phyloP scores from a whole-genome alignment of 2,797 vertebrate species.

The Ceyx erithaca region DNA sequence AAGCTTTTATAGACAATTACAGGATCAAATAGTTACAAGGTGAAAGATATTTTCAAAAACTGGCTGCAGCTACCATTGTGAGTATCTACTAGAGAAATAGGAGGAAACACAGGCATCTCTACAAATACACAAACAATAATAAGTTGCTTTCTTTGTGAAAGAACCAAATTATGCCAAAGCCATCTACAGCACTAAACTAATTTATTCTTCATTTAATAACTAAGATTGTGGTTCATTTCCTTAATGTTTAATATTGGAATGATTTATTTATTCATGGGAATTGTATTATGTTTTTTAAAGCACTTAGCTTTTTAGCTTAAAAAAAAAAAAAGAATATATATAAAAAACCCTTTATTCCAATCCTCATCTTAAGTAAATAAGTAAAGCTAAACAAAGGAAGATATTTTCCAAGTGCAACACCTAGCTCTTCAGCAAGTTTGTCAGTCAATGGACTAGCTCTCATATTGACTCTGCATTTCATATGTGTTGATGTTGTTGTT shows the following conservation, averaged over 20 bases:
- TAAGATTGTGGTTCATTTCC: background rate
- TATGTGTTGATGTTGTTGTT: background rate
- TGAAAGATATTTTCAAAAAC: background rate
- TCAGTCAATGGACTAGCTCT: background rate
- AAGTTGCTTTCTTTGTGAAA: background rate
- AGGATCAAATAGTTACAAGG: constrained; percentile 5
- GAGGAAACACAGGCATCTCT: background rate
- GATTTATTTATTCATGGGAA: background rate
- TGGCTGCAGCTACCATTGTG: background rate
- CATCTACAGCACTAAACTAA: background rate
- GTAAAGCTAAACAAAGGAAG: background rate
- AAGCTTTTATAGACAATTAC: constrained; percentile 25
- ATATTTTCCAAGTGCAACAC: background rate
- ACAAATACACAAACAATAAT: background rate
- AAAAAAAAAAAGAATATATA: background rate
- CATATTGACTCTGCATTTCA: background rate
- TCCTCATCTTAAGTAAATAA: background rate
- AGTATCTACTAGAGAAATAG: background rate
- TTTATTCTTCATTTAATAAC: background rate
- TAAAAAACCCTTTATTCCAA: background rate
- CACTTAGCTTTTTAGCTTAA: background rate
- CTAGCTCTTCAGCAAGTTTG: background rate
- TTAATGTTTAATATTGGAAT: background rate
- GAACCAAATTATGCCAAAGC: background rate
- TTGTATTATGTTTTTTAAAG: background rate